Evolutionary conservation across 35 echinoderm and acorn worm genomes (phyloP).

Genomic region (Eucidaris tribuloides): DNA sequence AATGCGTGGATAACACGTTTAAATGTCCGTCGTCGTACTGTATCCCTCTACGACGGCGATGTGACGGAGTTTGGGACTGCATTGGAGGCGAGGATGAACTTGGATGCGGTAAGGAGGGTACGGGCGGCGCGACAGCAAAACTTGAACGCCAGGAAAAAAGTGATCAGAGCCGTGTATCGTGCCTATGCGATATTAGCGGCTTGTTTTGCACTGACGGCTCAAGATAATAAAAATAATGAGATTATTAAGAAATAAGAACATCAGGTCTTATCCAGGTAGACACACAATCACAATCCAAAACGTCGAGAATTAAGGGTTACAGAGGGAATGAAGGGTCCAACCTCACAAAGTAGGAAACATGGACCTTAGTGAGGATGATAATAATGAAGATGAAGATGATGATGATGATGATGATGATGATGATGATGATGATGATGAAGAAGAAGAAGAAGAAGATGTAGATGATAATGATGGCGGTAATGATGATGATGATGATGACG

Average conservation of each 20-base stretch:
- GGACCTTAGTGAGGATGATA: no score
- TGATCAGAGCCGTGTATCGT: neutral
- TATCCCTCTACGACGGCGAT: conserved; percentile 47
- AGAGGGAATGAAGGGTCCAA: no score
- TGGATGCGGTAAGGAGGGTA: conserved; percentile 36
- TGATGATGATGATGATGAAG: no score
- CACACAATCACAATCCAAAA: neutral
- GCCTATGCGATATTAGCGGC: neutral
- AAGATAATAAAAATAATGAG: neutral
- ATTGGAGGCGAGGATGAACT: conserved; percentile 61
- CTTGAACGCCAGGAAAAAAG: neutral
- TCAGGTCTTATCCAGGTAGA: neutral
- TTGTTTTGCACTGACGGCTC: neutral
- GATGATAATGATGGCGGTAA: no score
- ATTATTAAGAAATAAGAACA: neutral
- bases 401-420: no score
- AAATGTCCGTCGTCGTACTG: conserved; percentile 70
- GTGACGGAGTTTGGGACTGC: conserved; percentile 46
- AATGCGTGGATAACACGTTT: conserved; percentile 23
- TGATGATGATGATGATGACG: no score
- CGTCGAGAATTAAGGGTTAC: no score
- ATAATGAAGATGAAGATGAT: no score
- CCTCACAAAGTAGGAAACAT: no score
- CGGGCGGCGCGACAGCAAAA: neutral
- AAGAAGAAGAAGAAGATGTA: no score